These are phyloP conservation scores for Helicoverpa armigera DNA, from an alignment of 1,140 invertebrate species.

Conservation along the genomic window DNA sequence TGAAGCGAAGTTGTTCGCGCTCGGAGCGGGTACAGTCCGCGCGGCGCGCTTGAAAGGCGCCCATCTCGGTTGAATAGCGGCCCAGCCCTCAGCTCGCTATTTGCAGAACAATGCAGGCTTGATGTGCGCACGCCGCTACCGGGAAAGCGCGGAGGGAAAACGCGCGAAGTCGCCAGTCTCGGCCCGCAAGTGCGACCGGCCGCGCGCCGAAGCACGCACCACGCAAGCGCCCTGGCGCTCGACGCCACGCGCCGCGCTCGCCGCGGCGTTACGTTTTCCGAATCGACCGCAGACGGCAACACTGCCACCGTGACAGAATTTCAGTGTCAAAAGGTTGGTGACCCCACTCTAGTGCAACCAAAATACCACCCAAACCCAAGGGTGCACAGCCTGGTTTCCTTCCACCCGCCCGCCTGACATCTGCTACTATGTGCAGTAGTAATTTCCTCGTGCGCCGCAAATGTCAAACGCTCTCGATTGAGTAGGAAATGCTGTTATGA, in stretches of 20 bases:
- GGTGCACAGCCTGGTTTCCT: constrained; percentile 58
- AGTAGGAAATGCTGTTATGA: constrained; percentile 49
- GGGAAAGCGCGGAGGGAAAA: constrained; percentile 85
- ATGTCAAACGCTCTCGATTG: constrained; percentile 65
- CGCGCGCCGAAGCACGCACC: constrained; percentile 75
- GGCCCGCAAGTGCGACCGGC: constrained; percentile 77
- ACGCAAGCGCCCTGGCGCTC: constrained; percentile 82
- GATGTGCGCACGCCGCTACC: constrained; percentile 79
- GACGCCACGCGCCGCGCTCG: constrained; percentile 78
- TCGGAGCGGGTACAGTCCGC: constrained; percentile 52
- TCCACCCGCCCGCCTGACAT: constrained; percentile 54
- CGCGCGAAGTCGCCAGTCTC: constrained; percentile 81
- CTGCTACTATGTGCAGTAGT: constrained; percentile 55
- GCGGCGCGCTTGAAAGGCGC: constrained; percentile 75
- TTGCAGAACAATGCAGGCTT: constrained; percentile 85
- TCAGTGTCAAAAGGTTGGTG: constrained; percentile 86
- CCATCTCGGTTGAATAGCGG: constrained; percentile 73
- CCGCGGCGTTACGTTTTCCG: constrained; percentile 83
- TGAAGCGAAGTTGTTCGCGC: constrained; percentile 55
- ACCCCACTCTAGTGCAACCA: constrained; percentile 68
- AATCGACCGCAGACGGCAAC: constrained; percentile 77
- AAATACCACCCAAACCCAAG: constrained; percentile 67
- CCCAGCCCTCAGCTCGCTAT: constrained; percentile 78
- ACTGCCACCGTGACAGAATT: constrained; percentile 79
- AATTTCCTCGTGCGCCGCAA: constrained; percentile 69